Evolutionary conservation across 1,140 invertebrate genomes (phyloP).

Genomic region (Leptestheria dahalacensis): DNA sequence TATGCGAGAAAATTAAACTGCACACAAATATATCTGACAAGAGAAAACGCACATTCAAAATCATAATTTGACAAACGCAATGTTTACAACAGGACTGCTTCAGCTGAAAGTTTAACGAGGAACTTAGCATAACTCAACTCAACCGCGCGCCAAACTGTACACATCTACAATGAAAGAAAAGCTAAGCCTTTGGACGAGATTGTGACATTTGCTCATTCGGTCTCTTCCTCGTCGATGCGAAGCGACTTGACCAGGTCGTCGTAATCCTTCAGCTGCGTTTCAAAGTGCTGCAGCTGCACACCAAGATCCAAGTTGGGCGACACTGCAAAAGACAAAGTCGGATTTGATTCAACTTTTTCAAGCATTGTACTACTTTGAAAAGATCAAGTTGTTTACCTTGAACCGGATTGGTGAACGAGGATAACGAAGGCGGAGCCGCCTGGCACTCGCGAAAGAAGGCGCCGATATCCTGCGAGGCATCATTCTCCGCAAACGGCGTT

Average conservation of each 20-base stretch:
- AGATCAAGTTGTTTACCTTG: neutral
- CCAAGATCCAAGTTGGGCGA: constrained; percentile 13
- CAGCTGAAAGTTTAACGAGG: too few relatives aligned
- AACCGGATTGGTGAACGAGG: neutral
- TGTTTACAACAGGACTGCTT: too few relatives aligned
- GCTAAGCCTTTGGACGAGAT: too few relatives aligned
- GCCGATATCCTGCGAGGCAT: constrained; percentile 45
- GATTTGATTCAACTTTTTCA: neutral
- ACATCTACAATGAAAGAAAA: too few relatives aligned
- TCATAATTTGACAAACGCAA: too few relatives aligned
- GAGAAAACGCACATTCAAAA: too few relatives aligned
- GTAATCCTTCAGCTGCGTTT: constrained; percentile 53
- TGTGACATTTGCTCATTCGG: too few relatives aligned
- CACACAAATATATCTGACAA: too few relatives aligned
- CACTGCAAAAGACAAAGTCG: neutral
- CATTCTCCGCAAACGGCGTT: constrained; percentile 37
- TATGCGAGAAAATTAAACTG: too few relatives aligned
- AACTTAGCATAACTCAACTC: too few relatives aligned
- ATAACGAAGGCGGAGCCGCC: constrained; percentile 35
- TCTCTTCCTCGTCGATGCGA: constrained; percentile 32
- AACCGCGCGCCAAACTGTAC: too few relatives aligned
- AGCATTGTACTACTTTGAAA: neutral
- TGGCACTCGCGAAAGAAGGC: constrained; percentile 64
- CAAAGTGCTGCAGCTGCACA: constrained; percentile 51
- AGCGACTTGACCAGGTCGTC: constrained; percentile 51